Conservation (phyloP, 2,888 invertebrate species). For the Parascotia fuliginaria region DNA sequence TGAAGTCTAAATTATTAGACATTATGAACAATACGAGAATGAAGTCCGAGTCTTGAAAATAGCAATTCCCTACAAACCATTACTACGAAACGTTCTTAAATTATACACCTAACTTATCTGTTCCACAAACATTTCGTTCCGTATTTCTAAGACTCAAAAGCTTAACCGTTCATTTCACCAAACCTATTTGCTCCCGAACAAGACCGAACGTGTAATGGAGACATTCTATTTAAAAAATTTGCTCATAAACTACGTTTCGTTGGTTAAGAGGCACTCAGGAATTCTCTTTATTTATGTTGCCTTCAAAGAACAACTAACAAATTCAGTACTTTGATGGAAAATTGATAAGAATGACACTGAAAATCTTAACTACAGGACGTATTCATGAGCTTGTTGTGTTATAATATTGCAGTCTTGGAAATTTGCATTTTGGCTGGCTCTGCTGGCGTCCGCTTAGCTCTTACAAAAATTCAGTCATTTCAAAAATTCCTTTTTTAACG, state of each 20-base stretch:
- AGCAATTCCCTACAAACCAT: conserved; percentile 18
- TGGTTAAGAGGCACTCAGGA: conserved; percentile 27
- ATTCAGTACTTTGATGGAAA: conserved; percentile 33
- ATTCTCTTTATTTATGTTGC: conserved; percentile 39
- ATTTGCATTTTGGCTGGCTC: conserved; percentile 77
- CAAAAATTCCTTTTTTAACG: conserved; percentile 38
- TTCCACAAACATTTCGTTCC: conserved; percentile 16
- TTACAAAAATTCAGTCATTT: conserved; percentile 48
- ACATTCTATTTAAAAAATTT: conserved; percentile 48
- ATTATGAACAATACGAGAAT: conserved; percentile 5
- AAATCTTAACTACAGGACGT: conserved; percentile 49
- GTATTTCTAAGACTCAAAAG: conserved; percentile 25
- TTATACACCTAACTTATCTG: conserved; percentile 24
- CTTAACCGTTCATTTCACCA: conserved; percentile 41
- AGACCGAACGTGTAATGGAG: conserved; percentile 30
- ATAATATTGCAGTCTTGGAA: conserved; percentile 48
- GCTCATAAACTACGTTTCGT: conserved; percentile 51
- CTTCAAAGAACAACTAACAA: conserved; percentile 26
- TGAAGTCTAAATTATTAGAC: conserved; percentile 17
- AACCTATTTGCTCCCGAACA: conserved; percentile 31
- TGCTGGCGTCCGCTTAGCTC: conserved; percentile 57
- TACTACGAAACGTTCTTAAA: conserved; percentile 16
- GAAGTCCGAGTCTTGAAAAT: conserved; percentile 16
- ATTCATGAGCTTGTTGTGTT: conserved; percentile 56
- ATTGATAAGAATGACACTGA: conserved; percentile 47